These are phyloP conservation scores for Muscina levida DNA, from an alignment of 2,888 invertebrate genomes.

Conservation along the genomic window DNA sequence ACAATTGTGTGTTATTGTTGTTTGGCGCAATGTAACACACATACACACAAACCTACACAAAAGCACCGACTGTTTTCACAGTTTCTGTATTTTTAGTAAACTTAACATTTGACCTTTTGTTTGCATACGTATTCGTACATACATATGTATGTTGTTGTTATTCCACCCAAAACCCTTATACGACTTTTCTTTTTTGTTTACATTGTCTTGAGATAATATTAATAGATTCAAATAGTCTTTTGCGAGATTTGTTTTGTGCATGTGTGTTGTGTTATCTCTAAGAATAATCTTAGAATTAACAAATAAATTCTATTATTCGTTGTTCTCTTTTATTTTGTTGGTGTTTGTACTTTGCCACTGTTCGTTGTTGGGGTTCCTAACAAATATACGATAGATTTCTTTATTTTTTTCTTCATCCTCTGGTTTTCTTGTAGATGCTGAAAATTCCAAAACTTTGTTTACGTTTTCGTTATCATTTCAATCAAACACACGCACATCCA, in stretches of 20 bases:
- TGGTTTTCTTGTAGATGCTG: conserved; percentile 1
- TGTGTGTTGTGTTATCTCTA: background rate
- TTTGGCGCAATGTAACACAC: background rate
- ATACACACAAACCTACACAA: too few relatives aligned
- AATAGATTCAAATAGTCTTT: background rate
- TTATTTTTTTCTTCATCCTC: too few relatives aligned
- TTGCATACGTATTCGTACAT: background rate
- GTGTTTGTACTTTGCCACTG: too few relatives aligned
- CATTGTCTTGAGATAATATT: background rate
- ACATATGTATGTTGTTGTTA: background rate
- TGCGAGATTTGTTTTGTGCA: background rate
- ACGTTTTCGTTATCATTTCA: conserved; percentile 12
- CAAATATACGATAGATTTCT: too few relatives aligned
- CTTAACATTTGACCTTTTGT: conserved; percentile 58
- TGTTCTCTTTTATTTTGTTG: too few relatives aligned
- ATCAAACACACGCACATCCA: background rate
- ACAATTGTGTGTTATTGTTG: conserved; percentile 27
- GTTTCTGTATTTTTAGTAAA: conserved; percentile 29
- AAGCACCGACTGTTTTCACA: background rate
- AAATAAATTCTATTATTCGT: background rate
- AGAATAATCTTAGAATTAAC: conserved; percentile 2
- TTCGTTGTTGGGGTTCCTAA: too few relatives aligned
- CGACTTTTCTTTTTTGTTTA: background rate
- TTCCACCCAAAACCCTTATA: background rate
- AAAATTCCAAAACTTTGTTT: conserved; percentile 9